Base-by-base conservation (phyloP, 2,888 invertebrate species). In the Papilio protenor region DNA sequence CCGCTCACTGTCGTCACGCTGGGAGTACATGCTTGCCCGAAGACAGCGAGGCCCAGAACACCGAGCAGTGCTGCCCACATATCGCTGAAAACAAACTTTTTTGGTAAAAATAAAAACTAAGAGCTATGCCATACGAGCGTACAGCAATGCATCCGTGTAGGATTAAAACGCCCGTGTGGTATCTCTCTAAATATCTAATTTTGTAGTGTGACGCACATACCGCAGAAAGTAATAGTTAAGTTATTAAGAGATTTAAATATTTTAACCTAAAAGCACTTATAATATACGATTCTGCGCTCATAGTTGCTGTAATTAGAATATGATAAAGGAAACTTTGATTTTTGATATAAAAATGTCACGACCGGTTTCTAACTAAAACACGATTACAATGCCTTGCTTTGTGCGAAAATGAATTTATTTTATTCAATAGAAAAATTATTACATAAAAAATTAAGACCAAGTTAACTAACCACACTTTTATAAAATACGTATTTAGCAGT, bases 1-100 rank as follows among this genome's bases (percentile, higher is more conserved):
- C 96, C 96, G 82, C 95, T 95, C 49, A 93, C 95, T 2, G 92
- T 94, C 1, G 96, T 95, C 27, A 87, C 85, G 77, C 93, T 94
- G 52, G 92, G 90, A 3, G 85, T 85, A 84, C 95, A 95, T 0
- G 92, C 92, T 33, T 85, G 81, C 71, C 86, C 82, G 70, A 89
- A 70, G 11, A 90, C 83, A 77, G 85, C 87, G 21, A 92, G 81
- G 21, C 90, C 86, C 76, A 88, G 84, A 47, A 91, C 83, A 40
- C 88, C 86, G 14, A 84, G 79, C 49, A 92, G 61, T 66, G 85
- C 77, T 55, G 82, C 80, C 92, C 90, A 91, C 94, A 93, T 94
- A 16, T 66, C 82, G 80, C 90, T 89, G 81, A 27, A 82, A 84
- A 76, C 40, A 73, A 73, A 12, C 12, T 71, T 23, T 27, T 71